These are phyloP conservation scores for Dioctria linearis DNA, from an alignment of 2,888 invertebrate species.

Conservation along the genomic window DNA sequence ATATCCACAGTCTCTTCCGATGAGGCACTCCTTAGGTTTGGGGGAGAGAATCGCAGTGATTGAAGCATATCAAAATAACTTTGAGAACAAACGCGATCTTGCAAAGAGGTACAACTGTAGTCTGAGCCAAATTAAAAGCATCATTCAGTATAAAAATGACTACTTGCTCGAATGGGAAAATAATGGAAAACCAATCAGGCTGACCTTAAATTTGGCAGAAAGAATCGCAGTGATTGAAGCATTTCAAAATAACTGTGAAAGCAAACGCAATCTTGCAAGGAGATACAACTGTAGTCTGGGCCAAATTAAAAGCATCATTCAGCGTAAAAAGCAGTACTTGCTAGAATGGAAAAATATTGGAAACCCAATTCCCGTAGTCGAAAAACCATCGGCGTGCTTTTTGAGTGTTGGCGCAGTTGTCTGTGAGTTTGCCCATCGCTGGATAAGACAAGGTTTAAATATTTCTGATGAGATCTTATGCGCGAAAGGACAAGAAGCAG, in stretches of 20 bases:
- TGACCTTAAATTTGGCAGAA: not conserved
- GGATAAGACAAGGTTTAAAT: not conserved
- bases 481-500: not conserved
- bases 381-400: not conserved
- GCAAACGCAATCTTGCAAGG: not conserved
- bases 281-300: constrained; percentile 4
- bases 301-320: constrained; percentile 1
- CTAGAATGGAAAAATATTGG: constrained; percentile 4
- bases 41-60: too few species aligned
- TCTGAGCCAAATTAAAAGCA: too few species aligned
- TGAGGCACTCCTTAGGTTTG: too few species aligned
- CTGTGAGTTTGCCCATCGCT: not conserved
- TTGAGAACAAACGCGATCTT: too few species aligned
- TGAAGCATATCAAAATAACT: too few species aligned
- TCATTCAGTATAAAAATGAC: too few species aligned
- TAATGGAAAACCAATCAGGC: not conserved
- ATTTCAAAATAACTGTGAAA: not conserved
- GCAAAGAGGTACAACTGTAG: too few species aligned
- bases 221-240: not conserved
- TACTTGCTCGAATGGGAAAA: too few species aligned
- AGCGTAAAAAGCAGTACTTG: constrained; percentile 15
- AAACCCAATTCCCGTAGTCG: not conserved
- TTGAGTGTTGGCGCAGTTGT: not conserved
- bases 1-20: too few species aligned
- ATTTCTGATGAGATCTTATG: not conserved